Evolutionary conservation across 2,797 vertebrate genomes (phyloP).

Genomic region (Rhinoraja longicauda): DNA sequence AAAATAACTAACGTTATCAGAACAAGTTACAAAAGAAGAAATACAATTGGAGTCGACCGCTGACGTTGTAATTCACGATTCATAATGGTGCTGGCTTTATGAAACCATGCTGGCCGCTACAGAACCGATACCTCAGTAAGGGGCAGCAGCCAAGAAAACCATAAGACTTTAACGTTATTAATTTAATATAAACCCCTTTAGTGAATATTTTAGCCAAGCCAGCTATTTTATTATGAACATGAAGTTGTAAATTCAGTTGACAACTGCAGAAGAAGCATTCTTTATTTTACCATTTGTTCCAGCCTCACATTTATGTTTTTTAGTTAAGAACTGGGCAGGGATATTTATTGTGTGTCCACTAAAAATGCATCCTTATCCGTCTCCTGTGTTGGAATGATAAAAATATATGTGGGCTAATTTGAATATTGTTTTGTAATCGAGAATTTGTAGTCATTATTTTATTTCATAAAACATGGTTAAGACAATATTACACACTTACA

Average conservation of each 20-base stretch:
- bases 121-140: neutral
- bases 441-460: neutral
- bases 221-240: slow-evolving; percentile 15
- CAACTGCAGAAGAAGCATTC: neutral
- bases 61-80: neutral
- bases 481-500: neutral
- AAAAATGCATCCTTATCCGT: neutral
- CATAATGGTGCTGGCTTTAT: neutral
- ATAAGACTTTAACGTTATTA: slow-evolving; percentile 26
- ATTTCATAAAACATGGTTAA: neutral
- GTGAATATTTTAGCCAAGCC: neutral
- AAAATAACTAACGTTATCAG: neutral
- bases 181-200: slow-evolving; percentile 24
- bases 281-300: slow-evolving; percentile 15
- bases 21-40: neutral
- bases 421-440: too few relatives aligned
- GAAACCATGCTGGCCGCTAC: slow-evolving; percentile 1
- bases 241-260: slow-evolving; percentile 19
- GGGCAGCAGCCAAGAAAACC: neutral
- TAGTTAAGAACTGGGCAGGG: neutral
- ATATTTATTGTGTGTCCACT: slow-evolving; percentile 17
- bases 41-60: neutral
- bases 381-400: slow-evolving; percentile 22
- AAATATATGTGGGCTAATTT: neutral
- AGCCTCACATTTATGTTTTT: slow-evolving; percentile 7